Percentiles rank a stretch among this genome's conserved stretches.
These are phyloP conservation scores for Sorex fumeus DNA, from an alignment of 2,113 vertebrate genomes.

Conservation along the genomic window DNA sequence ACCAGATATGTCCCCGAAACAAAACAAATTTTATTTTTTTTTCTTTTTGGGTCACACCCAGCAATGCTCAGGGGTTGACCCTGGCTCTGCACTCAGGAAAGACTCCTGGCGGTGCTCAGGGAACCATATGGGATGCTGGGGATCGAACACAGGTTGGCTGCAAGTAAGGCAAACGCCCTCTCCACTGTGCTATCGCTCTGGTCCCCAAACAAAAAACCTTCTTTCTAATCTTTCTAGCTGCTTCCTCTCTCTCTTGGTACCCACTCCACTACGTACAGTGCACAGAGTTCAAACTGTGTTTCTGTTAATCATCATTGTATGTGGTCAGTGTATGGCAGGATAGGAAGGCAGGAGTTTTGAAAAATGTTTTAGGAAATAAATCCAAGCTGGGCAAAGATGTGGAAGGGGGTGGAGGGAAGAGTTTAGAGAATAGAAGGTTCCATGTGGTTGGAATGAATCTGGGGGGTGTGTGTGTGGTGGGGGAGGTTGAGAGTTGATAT, in stretches of 20 bases:
- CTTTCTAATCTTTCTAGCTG: not conserved
- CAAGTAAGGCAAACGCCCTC: too few relatives aligned
- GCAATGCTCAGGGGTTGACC: too few relatives aligned
- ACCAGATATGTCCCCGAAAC: too few relatives aligned
- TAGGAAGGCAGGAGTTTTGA: not conserved
- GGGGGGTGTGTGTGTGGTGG: not conserved
- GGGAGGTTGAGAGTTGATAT: not conserved
- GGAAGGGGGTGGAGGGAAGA: not conserved
- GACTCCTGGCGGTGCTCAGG: too few relatives aligned
- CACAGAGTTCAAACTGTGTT: not conserved
- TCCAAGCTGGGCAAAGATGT: not conserved
- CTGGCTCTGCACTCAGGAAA: too few relatives aligned
- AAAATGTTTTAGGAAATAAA: not conserved
- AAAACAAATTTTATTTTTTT: too few relatives aligned
- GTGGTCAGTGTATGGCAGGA: not conserved
- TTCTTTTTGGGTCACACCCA: too few relatives aligned
- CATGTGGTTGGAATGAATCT: not conserved
- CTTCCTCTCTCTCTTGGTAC: not conserved
- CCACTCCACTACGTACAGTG: not conserved
- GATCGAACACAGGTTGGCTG: too few relatives aligned
- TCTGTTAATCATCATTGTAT: not conserved
- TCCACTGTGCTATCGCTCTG: too few relatives aligned
- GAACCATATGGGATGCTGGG: too few relatives aligned
- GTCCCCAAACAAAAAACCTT: too few relatives aligned
- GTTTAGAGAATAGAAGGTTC: slow-evolving; percentile 38